Conservation (phyloP, 2,113 vertebrate genomes). For the Limnothrissa miodon region DNA sequence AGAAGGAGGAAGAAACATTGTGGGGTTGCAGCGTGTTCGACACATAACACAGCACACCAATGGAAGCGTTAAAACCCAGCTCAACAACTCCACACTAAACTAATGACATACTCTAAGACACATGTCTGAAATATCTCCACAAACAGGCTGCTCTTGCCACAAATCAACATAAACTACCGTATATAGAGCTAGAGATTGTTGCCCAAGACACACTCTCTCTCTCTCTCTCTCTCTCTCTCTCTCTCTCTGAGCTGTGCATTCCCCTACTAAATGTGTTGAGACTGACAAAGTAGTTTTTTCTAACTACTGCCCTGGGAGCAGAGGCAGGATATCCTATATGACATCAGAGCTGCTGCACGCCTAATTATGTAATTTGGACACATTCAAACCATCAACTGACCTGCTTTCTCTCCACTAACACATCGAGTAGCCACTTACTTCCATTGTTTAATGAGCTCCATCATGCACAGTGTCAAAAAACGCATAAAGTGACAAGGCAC, state of each 20-base stretch:
- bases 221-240: background rate
- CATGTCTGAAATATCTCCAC: background rate
- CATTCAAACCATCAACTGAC: constrained; percentile 18
- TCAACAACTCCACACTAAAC: background rate
- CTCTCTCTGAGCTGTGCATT: background rate
- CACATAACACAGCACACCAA: background rate
- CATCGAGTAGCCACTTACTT: background rate
- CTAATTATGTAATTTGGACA: constrained; percentile 34
- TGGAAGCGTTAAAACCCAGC: background rate
- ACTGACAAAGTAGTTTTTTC: constrained; percentile 50
- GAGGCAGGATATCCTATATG: constrained; percentile 54
- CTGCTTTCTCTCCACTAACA: background rate
- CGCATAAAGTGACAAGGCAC: background rate
- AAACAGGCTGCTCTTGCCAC: background rate
- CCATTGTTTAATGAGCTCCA: background rate
- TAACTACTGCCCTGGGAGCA: constrained; percentile 32
- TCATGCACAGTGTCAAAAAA: background rate
- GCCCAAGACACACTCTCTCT: background rate
- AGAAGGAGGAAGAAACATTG: background rate
- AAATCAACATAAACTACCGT: background rate
- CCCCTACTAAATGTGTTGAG: constrained; percentile 34
- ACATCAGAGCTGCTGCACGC: constrained; percentile 45
- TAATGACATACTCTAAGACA: background rate
- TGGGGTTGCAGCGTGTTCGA: background rate
- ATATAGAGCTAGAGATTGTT: background rate